These are phyloP conservation scores for Thysanoteuthis rhombus DNA, from an alignment of 2,888 invertebrate genomes.

Conservation along the genomic window DNA sequence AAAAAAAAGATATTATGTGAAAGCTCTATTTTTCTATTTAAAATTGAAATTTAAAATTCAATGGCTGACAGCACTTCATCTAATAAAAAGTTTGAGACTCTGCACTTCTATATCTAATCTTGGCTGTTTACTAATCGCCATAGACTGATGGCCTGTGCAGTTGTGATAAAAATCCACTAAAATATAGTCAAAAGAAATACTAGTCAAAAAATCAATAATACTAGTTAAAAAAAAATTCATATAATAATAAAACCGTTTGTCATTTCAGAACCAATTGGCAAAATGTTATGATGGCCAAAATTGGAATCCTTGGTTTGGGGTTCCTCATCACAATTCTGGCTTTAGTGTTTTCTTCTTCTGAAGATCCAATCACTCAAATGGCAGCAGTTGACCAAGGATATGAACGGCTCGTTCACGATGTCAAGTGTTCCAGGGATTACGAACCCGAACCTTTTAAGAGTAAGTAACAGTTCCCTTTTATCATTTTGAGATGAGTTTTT, in stretches of 20 bases:
- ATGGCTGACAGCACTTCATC: too few species aligned
- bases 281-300: slow-evolving; percentile 19
- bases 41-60: too few species aligned
- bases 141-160: too few species aligned
- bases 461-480: neutral
- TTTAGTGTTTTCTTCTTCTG: neutral
- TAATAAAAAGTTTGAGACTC: too few species aligned
- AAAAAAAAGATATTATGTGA: too few species aligned
- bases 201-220: too few species aligned
- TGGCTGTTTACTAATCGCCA: too few species aligned
- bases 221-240: neutral
- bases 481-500: too few species aligned
- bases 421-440: slow-evolving; percentile 41
- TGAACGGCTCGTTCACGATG: slow-evolving; percentile 33
- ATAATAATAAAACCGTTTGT: neutral
- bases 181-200: too few species aligned
- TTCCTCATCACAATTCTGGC: neutral
- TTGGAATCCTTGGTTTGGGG: neutral
- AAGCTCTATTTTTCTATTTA: too few species aligned
- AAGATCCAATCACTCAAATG: neutral
- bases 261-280: slow-evolving; percentile 18
- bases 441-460: slow-evolving; percentile 34
- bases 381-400: slow-evolving; percentile 31
- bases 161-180: too few species aligned
- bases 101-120: too few species aligned